phyloP scores from a whole-genome alignment of 2,113 vertebrate species.

The Guaruba guarouba region DNA sequence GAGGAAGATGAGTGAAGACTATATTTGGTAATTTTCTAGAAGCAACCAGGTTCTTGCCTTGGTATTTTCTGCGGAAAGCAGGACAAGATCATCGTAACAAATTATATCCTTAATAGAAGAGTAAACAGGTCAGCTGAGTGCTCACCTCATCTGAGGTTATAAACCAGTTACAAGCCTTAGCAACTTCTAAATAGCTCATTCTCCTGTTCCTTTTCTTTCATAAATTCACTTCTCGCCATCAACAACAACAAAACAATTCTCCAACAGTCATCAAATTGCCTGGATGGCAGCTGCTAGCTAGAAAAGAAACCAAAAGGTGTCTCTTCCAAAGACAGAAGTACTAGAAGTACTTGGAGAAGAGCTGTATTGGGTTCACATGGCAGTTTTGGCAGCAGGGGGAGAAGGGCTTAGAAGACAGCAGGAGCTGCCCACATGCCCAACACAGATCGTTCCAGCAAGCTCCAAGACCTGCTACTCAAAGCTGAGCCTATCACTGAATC shows the following conservation, averaged over 20 bases:
- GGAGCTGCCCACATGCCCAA: background rate
- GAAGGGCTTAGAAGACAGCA: background rate
- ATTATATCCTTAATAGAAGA: background rate
- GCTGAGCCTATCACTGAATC: background rate
- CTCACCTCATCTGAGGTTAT: background rate
- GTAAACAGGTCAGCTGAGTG: background rate
- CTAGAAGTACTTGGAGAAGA: background rate
- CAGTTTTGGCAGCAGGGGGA: fast-evolving
- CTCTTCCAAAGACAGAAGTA: background rate
- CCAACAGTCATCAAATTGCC: background rate
- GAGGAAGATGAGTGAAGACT: background rate
- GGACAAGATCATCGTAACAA: background rate
- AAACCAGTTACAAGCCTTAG: background rate
- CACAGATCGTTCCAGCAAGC: background rate
- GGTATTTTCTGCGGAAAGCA: background rate
- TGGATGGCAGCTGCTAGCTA: background rate
- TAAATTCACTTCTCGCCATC: background rate
- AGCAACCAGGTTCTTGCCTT: background rate
- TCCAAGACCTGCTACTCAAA: background rate
- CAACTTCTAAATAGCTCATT: background rate
- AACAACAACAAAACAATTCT: background rate
- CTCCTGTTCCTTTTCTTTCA: background rate
- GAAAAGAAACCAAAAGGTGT: background rate
- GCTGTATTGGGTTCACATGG: background rate
- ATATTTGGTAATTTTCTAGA: background rate